phyloP scores from a whole-genome alignment of 2,888 invertebrate genomes.

The Sisyra terminalis region DNA sequence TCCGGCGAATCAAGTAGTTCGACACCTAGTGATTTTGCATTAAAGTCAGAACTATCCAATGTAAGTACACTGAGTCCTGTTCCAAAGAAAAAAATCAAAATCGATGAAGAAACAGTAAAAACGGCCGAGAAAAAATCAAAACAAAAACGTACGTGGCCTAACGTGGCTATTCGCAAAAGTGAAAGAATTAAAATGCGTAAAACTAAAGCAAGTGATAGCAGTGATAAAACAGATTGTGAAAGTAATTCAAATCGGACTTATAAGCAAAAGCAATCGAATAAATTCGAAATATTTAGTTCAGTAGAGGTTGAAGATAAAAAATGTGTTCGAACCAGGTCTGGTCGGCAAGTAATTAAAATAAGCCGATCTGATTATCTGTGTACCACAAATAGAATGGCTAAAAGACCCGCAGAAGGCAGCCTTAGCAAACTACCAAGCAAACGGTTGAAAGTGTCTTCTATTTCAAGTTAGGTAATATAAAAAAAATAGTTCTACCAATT shows the following conservation, averaged over 20 bases:
- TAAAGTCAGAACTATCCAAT: not conserved
- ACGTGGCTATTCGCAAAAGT: slow-evolving; percentile 18
- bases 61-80: slow-evolving; percentile 6
- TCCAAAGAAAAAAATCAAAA: slow-evolving; percentile 4
- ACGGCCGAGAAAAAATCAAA: not conserved
- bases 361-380: not conserved
- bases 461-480: not conserved
- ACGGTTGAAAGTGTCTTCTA: slow-evolving; percentile 1
- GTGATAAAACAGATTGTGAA: slow-evolving; percentile 11
- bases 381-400: not conserved
- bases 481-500: not conserved
- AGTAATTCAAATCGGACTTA: not conserved
- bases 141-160: not conserved
- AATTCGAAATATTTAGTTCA: not conserved
- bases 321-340: slow-evolving; percentile 2
- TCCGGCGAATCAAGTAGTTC: slow-evolving; percentile 19
- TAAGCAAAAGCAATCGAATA: not conserved
- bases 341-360: slow-evolving; percentile 5
- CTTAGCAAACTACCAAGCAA: not conserved
- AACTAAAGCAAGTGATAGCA: slow-evolving; percentile 20
- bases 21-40: slow-evolving; percentile 13
- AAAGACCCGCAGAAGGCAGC: not conserved
- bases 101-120: not conserved
- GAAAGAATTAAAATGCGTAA: slow-evolving; percentile 22
- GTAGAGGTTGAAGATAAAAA: not conserved